Evolutionary conservation across 2,797 vertebrate species (phyloP), one percentile per base, ranked within the genome.

Genomic region (Cirrhinus molitorella): DNA sequence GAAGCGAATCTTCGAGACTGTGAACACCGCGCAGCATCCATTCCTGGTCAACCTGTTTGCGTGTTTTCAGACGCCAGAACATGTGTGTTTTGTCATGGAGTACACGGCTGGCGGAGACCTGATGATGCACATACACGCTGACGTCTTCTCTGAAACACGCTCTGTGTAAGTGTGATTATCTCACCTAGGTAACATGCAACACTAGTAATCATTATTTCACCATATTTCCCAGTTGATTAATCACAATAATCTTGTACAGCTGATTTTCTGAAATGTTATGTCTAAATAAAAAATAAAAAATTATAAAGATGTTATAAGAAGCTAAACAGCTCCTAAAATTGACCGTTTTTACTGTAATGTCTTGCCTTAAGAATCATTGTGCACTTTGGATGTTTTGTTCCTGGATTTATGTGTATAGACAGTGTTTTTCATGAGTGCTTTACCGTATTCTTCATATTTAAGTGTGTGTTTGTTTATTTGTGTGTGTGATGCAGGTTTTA

Each of bases 81-180:
- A 97, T 0, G 97, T 97, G 85, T 98, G 96, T 89, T 97, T 97
- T 5, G 96, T 97, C 85, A 97, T 97, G 96, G 97, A 98, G 92
- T 97, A 97, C 93, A 96, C 96, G 0, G 95, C 97, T 0, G 97
- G 97, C 0, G 97, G 97, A 16, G 97, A 98, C 91, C 95, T 97
- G 14, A 73, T 73, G 71, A 73, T 73, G 71, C 71, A 73, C 71
- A 73, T 73, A n/a, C 71, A 73, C 1, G 87, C 93, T 2, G 93
- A 95, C 47, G 94, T 95, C 72, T 96, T 96, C 85, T 89, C 94
- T 0, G 95, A 95, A 90, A 87, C 92, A 0, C 93, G 95, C 2
- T 93, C 94, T 21, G 89, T 94, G 95, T 96, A 86, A 92, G 95
- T 85, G 28, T 87, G 65, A 17, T 55, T 25, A 11, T 3, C 55